A percentile compares a stretch with the other conserved stretches of the same genome.
Evolutionary conservation across 2,113 vertebrate genomes (phyloP).

Genomic region (Hippocampus comes): DNA sequence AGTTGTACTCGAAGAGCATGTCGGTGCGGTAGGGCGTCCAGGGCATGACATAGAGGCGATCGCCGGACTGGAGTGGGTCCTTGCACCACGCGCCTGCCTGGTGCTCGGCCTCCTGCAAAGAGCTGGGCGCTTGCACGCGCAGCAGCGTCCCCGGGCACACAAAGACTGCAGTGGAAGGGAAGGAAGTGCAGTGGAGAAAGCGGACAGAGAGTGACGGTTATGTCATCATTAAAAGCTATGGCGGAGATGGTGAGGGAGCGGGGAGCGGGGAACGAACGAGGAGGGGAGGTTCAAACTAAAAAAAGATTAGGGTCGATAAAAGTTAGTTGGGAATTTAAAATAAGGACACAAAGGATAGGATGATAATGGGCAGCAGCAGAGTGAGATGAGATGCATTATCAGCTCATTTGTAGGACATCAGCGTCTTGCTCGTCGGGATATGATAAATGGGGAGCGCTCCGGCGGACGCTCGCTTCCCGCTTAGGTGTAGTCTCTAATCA

Average conservation of each 20-base stretch:
- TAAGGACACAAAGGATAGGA: slow-evolving; percentile 39
- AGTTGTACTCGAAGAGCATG: slow-evolving; percentile 87
- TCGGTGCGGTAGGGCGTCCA: slow-evolving; percentile 95
- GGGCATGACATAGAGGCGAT: slow-evolving; percentile 92
- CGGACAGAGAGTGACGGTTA: not conserved
- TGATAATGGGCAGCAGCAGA: slow-evolving; percentile 41
- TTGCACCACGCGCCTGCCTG: slow-evolving; percentile 94
- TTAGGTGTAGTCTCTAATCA: slow-evolving; percentile 59
- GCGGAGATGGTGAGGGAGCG: slow-evolving; percentile 45
- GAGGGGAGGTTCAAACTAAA: slow-evolving; percentile 33
- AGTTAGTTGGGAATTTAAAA: slow-evolving; percentile 57
- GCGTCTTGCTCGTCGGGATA: slow-evolving; percentile 57
- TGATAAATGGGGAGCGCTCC: slow-evolving; percentile 68
- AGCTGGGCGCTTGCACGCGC: slow-evolving; percentile 82
- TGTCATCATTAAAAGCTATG: slow-evolving; percentile 23
- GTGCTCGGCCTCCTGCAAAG: slow-evolving; percentile 85
- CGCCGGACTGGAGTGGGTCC: slow-evolving; percentile 90
- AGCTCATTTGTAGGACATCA: slow-evolving; percentile 68
- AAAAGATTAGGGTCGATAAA: slow-evolving; percentile 54
- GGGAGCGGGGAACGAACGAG: slow-evolving; percentile 21
- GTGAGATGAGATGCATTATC: slow-evolving; percentile 67
- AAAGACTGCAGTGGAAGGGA: slow-evolving; percentile 78
- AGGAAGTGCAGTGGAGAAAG: slow-evolving; percentile 6
- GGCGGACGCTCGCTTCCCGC: slow-evolving; percentile 54
- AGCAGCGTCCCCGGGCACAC: slow-evolving; percentile 89